Evolutionary conservation across 2,113 vertebrate genomes (phyloP).

Genomic region (Callorhinus ursinus): DNA sequence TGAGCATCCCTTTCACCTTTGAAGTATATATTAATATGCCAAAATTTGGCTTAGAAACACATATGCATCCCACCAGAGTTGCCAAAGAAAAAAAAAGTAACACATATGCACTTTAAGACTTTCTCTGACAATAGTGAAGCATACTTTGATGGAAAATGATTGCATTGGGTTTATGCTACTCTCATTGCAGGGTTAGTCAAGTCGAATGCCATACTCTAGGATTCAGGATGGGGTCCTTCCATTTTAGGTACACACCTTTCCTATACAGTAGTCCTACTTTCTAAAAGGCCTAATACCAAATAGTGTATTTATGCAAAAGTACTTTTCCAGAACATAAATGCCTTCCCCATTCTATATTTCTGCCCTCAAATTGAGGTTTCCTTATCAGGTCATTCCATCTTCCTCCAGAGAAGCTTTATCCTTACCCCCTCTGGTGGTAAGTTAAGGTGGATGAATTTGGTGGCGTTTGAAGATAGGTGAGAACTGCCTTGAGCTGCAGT

Average conservation of each 20-base stretch:
- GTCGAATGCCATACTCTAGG: neutral
- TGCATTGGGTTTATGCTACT: neutral
- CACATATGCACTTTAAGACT: neutral
- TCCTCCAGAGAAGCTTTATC: neutral
- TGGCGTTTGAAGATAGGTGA: neutral
- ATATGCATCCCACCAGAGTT: neutral
- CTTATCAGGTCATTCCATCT: constrained; percentile 8
- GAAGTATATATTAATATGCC: constrained; percentile 15
- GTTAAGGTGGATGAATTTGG: neutral
- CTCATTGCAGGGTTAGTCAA: neutral
- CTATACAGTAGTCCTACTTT: neutral
- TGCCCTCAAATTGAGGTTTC: constrained; percentile 41
- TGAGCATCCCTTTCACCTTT: constrained; percentile 44
- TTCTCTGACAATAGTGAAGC: neutral
- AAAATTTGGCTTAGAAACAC: neutral
- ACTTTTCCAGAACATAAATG: constrained; percentile 19
- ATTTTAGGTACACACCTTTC: constrained; percentile 34
- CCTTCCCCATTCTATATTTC: neutral
- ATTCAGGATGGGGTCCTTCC: neutral
- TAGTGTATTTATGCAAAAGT: neutral
- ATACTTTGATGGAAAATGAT: neutral
- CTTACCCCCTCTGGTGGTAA: neutral
- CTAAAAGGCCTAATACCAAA: neutral
- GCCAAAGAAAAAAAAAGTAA: neutral
- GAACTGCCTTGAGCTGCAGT: neutral